These are phyloP conservation scores for Aplysia californica DNA, from an alignment of 1,140 invertebrate genomes.

Conservation along the genomic window DNA sequence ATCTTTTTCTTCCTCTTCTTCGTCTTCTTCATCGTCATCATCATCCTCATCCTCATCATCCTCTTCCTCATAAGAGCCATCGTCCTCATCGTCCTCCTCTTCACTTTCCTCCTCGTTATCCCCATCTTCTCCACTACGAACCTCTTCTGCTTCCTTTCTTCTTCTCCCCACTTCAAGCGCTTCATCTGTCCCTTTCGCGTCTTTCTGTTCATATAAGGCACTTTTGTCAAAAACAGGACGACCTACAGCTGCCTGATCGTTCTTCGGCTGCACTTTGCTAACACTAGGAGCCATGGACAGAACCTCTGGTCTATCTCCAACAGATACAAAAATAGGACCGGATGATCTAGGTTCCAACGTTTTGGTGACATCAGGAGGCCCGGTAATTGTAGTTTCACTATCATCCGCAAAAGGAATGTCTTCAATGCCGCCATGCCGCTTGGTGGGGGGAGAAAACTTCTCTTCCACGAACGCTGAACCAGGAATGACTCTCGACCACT, in stretches of 20 bases:
- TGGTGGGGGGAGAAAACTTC: neutral
- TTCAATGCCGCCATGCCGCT: too few relatives aligned
- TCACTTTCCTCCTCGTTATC: neutral
- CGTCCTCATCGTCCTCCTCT: neutral
- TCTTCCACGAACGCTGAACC: constrained; percentile 23
- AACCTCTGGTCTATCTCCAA: too few relatives aligned
- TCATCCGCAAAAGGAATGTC: too few relatives aligned
- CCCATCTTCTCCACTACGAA: neutral
- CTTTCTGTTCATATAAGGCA: neutral
- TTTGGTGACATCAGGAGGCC: too few relatives aligned
- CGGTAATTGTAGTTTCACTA: too few relatives aligned
- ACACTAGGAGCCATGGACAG: too few relatives aligned
- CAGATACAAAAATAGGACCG: too few relatives aligned
- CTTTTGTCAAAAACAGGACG: neutral
- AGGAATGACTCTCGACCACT: constrained; percentile 21
- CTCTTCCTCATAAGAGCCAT: neutral
- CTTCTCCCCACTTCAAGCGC: neutral
- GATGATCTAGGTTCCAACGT: too few relatives aligned
- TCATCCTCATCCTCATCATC: neutral
- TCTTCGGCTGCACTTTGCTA: too few relatives aligned
- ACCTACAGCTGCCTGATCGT: too few relatives aligned
- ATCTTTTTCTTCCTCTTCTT: neutral
- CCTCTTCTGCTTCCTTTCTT: neutral
- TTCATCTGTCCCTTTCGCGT: constrained; percentile 4
- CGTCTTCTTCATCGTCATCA: neutral